Evolutionary conservation across 2,113 vertebrate genomes (phyloP).

Genomic region (Nestor notabilis): DNA sequence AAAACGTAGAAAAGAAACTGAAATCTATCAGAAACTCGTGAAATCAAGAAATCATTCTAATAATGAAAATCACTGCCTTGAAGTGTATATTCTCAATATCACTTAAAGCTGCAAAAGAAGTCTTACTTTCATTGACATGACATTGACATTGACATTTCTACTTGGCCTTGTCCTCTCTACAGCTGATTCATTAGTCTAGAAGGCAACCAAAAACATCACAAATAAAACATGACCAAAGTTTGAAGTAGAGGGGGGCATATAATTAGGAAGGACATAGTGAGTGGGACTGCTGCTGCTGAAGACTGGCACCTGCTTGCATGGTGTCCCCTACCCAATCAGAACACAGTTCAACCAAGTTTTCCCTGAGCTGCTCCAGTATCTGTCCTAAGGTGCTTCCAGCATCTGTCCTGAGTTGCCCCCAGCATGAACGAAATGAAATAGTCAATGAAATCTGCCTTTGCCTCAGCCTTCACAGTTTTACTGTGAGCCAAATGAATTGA

Average conservation of each 20-base stretch:
- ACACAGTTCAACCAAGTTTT: neutral
- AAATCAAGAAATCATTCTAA: neutral
- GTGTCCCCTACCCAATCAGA: neutral
- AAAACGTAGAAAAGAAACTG: neutral
- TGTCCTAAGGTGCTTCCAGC: neutral
- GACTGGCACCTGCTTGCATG: neutral
- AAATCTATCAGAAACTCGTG: neutral
- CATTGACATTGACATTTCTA: too few relatives aligned
- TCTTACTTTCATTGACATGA: neutral
- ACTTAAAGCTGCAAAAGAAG: neutral
- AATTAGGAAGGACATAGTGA: neutral
- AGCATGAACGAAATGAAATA: neutral
- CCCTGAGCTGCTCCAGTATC: neutral
- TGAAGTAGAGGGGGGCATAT: neutral
- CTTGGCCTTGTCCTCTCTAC: neutral
- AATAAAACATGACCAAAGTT: neutral
- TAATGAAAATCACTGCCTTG: neutral
- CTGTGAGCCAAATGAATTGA: neutral
- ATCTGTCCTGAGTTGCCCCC: neutral
- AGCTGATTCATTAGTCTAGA: neutral
- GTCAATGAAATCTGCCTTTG: neutral
- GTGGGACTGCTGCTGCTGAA: neutral
- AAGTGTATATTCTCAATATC: neutral
- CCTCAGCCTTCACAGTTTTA: neutral
- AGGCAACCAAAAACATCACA: neutral